phyloP scores from a whole-genome alignment of 37 sponge, comb jelly and placozoan species.

The Amphimedon queenslandica region DNA sequence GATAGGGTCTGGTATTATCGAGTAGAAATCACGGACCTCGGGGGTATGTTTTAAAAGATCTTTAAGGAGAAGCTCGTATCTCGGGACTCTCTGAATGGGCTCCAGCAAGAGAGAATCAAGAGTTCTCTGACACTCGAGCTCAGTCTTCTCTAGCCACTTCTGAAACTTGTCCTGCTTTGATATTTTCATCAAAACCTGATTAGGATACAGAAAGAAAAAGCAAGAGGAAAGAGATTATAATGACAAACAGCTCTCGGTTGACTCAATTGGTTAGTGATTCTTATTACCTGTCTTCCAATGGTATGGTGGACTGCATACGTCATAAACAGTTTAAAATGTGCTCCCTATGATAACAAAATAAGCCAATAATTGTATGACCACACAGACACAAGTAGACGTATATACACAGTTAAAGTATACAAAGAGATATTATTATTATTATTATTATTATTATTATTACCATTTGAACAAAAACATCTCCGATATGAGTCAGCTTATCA shows the following conservation, averaged over 20 bases:
- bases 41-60: constrained; percentile 70
- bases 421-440: background rate
- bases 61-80: constrained; percentile 74
- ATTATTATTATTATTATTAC: constrained; percentile 5
- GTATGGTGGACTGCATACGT: constrained; percentile 72
- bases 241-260: too few species aligned
- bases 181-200: constrained; percentile 43
- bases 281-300: constrained; percentile 59
- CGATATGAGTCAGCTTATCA: constrained; percentile 48
- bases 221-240: too few species aligned
- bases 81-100: constrained; percentile 75
- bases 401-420: background rate
- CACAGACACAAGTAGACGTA: background rate
- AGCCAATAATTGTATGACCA: background rate
- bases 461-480: constrained; percentile 76
- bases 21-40: constrained; percentile 29
- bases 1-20: background rate
- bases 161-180: constrained; percentile 55
- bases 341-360: constrained; percentile 33
- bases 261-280: too few species aligned
- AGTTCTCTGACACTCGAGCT: constrained; percentile 54
- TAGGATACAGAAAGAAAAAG: background rate
- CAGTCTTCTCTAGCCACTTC: constrained; percentile 45
- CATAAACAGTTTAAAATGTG: constrained; percentile 67
- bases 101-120: constrained; percentile 69